Percentiles rank a stretch among this genome's conserved stretches.
These are phyloP conservation scores for Arctia plantaginis DNA, from an alignment of 2,888 invertebrate genomes.

Conservation along the genomic window DNA sequence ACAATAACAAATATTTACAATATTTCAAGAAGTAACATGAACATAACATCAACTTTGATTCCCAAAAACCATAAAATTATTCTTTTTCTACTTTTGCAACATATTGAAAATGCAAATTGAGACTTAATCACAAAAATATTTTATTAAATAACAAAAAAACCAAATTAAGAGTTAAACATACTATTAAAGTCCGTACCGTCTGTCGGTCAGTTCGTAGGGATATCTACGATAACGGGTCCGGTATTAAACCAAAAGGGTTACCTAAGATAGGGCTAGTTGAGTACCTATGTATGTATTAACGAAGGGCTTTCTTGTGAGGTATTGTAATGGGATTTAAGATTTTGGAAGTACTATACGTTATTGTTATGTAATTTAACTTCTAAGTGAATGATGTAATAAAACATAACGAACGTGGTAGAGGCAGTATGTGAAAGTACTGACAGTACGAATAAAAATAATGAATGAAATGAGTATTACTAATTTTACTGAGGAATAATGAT, in stretches of 20 bases:
- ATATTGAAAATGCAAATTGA: not conserved
- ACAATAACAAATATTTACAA: no score
- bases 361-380: not conserved
- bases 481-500: no score
- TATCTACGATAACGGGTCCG: slow-evolving; percentile 75
- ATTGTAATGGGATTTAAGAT: slow-evolving; percentile 21
- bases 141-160: not conserved
- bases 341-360: not conserved
- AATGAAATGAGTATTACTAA: no score
- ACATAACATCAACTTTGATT: not conserved
- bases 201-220: slow-evolving; percentile 64
- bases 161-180: not conserved
- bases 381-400: not conserved
- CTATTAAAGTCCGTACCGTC: slow-evolving; percentile 50
- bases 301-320: slow-evolving; percentile 17
- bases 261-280: slow-evolving; percentile 37
- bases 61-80: no score
- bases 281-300: slow-evolving; percentile 24
- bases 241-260: slow-evolving; percentile 65
- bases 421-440: not conserved
- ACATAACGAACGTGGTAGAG: not conserved
- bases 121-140: not conserved
- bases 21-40: no score
- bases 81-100: not conserved
- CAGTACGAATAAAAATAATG: no score